Percentiles rank a stretch among this genome's conserved stretches.
Conservation (phyloP, 2,113 vertebrate species). For the Petaurus breviceps region DNA sequence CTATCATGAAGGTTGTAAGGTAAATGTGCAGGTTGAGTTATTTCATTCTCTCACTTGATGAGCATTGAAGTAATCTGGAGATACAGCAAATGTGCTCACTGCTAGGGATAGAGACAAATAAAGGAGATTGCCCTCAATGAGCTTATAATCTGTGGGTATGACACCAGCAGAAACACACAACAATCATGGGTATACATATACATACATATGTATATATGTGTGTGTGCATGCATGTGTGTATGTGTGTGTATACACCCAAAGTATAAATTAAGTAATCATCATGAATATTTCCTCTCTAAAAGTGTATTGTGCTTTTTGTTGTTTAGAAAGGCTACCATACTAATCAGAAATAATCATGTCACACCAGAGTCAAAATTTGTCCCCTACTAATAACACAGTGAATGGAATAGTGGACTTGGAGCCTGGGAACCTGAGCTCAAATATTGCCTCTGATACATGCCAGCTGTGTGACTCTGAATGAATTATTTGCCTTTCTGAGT, state of each 20-base stretch:
- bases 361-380: neutral
- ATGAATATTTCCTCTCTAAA: neutral
- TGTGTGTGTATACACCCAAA: neutral
- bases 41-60: neutral
- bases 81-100: neutral
- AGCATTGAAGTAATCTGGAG: neutral
- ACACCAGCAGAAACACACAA: too few relatives aligned
- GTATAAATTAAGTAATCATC: neutral
- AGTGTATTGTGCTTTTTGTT: neutral
- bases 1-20: neutral
- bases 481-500: neutral
- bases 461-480: neutral
- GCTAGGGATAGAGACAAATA: neutral
- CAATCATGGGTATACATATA: too few relatives aligned
- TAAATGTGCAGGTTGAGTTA: neutral
- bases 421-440: neutral
- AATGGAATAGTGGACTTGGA: neutral
- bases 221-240: neutral
- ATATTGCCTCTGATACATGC: neutral
- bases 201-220: too few relatives aligned
- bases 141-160: neutral
- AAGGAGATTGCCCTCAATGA: neutral
- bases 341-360: neutral
- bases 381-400: neutral
- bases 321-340: neutral